Percentiles rank a stretch among this genome's conserved stretches.
Conservation (phyloP, 1,140 invertebrate species). For the Acarapis woodi region DNA sequence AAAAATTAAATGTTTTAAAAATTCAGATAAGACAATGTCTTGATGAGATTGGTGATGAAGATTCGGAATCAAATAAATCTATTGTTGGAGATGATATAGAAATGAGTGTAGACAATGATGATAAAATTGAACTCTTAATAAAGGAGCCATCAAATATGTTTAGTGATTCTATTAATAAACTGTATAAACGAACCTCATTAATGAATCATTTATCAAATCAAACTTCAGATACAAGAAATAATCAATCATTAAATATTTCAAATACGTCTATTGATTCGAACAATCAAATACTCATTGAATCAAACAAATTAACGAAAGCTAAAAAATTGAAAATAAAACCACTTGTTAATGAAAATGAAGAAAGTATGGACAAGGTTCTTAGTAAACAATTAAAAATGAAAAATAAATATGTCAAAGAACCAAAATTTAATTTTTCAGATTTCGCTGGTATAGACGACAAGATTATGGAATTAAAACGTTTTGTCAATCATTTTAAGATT, state of each 20-base stretch:
- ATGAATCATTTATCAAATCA: neutral
- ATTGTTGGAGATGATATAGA: neutral
- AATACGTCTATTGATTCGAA: neutral
- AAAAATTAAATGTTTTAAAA: conserved; percentile 32
- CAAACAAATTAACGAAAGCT: neutral
- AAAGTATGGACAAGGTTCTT: conserved; percentile 13
- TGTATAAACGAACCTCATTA: neutral
- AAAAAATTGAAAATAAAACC: neutral
- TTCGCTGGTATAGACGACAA: conserved; percentile 36
- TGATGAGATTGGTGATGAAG: conserved; percentile 2
- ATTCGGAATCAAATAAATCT: neutral
- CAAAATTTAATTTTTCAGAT: conserved; percentile 33
- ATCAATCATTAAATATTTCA: neutral
- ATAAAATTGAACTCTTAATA: neutral
- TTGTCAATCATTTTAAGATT: conserved; percentile 49
- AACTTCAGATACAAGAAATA: neutral
- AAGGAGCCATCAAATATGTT: conserved; percentile 2
- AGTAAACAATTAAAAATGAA: conserved; percentile 14
- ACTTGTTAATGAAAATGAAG: neutral
- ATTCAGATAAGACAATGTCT: conserved; percentile 27
- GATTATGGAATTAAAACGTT: conserved; percentile 36
- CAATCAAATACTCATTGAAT: neutral
- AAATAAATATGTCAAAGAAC: conserved; percentile 7
- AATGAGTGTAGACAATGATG: conserved; percentile 3
- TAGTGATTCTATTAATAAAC: neutral